Evolutionary conservation across 2,888 invertebrate genomes (phyloP), one percentile per base, ranked within the genome.

Genomic region (Deilephila porcellus): DNA sequence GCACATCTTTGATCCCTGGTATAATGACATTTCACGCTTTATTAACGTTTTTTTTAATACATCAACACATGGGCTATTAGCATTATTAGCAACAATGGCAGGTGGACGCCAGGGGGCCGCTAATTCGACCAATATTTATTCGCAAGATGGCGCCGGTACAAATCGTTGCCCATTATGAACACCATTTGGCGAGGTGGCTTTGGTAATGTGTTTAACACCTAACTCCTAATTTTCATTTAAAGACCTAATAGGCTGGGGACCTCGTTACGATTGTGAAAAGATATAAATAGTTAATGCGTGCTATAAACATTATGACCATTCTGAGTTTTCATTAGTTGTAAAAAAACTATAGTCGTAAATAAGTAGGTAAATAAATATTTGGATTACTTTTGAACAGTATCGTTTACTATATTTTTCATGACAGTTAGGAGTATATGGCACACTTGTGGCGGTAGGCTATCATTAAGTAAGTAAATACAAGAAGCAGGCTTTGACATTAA

Each of bases 111-210:
- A 88, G 86, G 88, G 89, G 91, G 90, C 84, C 85, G 84, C 88
- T 93, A 93, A 94, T 93, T 93, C 90, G 91, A 83, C 87, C 91
- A 91, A 92, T 93, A 92, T 93, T 93, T 93, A 93, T 93, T 90
- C 83, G 90, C 93, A 91, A 91, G 81, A 91, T 91, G 92, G 90
- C 88, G 91, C 86, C 86, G 86, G 86, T 86, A 88, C 90, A 90
- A 90, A 91, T 90, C 86, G 88, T 87, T 82, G 85, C 85, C 88
- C 90, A 92, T 92, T 91, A 91, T 75, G 80, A 79, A 79, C 84
- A 87, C 88, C 91, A 90, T 92, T 93, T 91, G 92, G 88, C 81
- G 87, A 90, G 91, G 92, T 88, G 89, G 86, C 90, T 90, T 79
- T 84, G 79, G 84, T 92, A 87, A 91, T 91, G 88, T 79, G 82